phyloP scores from a whole-genome alignment of 2,113 vertebrate species.

The Thamnophis sirtalis region DNA sequence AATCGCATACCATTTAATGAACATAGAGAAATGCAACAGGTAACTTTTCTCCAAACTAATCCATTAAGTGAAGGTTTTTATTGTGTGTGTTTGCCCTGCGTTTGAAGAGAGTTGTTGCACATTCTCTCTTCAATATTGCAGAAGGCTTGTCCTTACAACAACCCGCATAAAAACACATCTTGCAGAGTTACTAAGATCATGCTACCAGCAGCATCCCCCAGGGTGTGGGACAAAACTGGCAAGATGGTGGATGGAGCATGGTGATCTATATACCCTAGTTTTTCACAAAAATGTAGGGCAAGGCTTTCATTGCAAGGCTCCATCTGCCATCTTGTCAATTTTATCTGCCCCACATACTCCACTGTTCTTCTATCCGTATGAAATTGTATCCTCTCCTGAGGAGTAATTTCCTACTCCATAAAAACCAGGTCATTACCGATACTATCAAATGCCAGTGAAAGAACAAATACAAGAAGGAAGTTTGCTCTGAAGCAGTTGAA shows the following conservation, averaged over 20 bases:
- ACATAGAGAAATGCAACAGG: not conserved
- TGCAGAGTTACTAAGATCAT: conserved; percentile 45
- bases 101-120: conserved; percentile 41
- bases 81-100: conserved; percentile 28
- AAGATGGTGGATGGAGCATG: not conserved
- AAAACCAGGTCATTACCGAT: conserved; percentile 62
- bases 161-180: conserved; percentile 49
- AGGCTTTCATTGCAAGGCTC: not conserved
- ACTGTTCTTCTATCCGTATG: conserved; percentile 47
- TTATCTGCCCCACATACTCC: not conserved
- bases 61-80: not conserved
- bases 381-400: conserved; percentile 67
- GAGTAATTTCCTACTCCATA: conserved; percentile 60
- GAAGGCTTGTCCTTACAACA: conserved; percentile 55
- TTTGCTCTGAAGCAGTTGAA: conserved; percentile 44
- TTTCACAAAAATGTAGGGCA: not conserved
- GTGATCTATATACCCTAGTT: not conserved
- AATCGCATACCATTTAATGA: not conserved
- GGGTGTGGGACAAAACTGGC: not conserved
- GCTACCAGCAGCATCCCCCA: conserved; percentile 10
- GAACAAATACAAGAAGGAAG: conserved; percentile 33
- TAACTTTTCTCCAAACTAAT: not conserved
- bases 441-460: conserved; percentile 41
- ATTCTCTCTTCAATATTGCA: conserved; percentile 60
- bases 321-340: not conserved